Percentiles rank a stretch among this genome's conserved stretches.
Evolutionary conservation across 1,140 invertebrate species (phyloP).

Genomic region (Drosophila sp.): DNA sequence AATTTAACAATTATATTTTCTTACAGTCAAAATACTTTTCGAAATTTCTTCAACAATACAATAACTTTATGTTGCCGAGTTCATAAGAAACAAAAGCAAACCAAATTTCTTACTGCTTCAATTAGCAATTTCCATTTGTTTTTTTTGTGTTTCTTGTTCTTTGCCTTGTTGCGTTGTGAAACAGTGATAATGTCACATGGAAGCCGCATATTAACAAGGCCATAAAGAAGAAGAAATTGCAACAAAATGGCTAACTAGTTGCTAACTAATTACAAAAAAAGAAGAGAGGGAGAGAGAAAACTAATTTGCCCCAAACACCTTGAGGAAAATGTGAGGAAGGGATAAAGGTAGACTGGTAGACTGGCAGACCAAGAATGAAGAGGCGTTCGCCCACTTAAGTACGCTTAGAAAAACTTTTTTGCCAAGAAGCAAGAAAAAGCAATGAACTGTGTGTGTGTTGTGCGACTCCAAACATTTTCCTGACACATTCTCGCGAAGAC

Average conservation of each 20-base stretch:
- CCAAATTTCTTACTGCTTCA: background rate
- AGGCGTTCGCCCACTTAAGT: constrained; percentile 20
- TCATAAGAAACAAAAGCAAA: background rate
- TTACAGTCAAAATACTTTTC: no score
- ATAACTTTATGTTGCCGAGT: no score
- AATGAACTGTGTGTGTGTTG: constrained; percentile 37
- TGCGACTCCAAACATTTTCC: constrained; percentile 62
- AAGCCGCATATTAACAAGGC: constrained; percentile 66
- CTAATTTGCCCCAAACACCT: constrained; percentile 27
- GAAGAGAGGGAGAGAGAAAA: constrained; percentile 43
- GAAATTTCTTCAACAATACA: no score
- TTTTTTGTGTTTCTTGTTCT: background rate
- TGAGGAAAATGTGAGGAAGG: background rate
- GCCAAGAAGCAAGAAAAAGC: constrained; percentile 23
- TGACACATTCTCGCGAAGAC: constrained; percentile 20
- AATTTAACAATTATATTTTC: no score
- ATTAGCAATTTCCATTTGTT: constrained; percentile 21
- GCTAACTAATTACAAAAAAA: constrained; percentile 65
- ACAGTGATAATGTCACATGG: constrained; percentile 65
- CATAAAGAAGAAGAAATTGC: constrained; percentile 22
- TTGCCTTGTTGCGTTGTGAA: constrained; percentile 13
- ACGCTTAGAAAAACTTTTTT: constrained; percentile 35
- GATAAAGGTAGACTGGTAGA: constrained; percentile 4
- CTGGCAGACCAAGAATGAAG: background rate
- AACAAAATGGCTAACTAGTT: constrained; percentile 49